These are phyloP conservation scores for Drosophila ustulata DNA, from an alignment of 2,888 invertebrate species.

Conservation along the genomic window DNA sequence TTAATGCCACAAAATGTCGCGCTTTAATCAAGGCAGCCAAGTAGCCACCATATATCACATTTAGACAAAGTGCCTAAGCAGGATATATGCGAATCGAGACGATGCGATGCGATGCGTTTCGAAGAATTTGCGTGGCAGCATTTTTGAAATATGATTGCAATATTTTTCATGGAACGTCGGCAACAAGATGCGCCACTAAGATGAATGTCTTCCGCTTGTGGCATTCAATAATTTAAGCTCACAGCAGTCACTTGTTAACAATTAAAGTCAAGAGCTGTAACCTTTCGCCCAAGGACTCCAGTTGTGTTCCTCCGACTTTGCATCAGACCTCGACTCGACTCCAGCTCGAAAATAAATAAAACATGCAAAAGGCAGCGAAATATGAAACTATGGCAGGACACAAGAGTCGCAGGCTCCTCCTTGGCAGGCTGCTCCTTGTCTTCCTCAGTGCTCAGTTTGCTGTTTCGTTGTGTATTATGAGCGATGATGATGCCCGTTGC, in stretches of 20 bases:
- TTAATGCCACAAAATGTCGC: conserved; percentile 53
- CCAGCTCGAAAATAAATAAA: conserved; percentile 65
- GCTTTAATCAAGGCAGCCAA: conserved; percentile 45
- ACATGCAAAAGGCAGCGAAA: conserved; percentile 71
- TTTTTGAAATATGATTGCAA: conserved; percentile 61
- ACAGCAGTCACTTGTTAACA: conserved; percentile 73
- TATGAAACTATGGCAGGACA: conserved; percentile 66
- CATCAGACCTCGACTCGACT: not conserved
- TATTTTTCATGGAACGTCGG: conserved; percentile 44
- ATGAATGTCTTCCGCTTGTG: conserved; percentile 43
- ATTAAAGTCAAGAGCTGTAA: conserved; percentile 77
- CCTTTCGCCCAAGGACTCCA: conserved; percentile 53
- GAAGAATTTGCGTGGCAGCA: conserved; percentile 22
- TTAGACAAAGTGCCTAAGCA: conserved; percentile 22
- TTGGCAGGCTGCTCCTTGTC: conserved; percentile 12
- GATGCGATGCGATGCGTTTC: conserved; percentile 1
- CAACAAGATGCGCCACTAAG: conserved; percentile 26
- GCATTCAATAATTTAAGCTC: conserved; percentile 71
- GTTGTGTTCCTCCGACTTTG: not conserved
- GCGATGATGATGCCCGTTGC: conserved; percentile 59
- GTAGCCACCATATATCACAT: conserved; percentile 22
- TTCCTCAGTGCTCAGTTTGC: conserved; percentile 11
- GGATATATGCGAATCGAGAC: conserved; percentile 25
- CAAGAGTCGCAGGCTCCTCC: not conserved
- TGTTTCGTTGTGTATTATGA: conserved; percentile 56